Conservation (phyloP, 2,888 invertebrate species). For the Ormyrus labotus region DNA sequence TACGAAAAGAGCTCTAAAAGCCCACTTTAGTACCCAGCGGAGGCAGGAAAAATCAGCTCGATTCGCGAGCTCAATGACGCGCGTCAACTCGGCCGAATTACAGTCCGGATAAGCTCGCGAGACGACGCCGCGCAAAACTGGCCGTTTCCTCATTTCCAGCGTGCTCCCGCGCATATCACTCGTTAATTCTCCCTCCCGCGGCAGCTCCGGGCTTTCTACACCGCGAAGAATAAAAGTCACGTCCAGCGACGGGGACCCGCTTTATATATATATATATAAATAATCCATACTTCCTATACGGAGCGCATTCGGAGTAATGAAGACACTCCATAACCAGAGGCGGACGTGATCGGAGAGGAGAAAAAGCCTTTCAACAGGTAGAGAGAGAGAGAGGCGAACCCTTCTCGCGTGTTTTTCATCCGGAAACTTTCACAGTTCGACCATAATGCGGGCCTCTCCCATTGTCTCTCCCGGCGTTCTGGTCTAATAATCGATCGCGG, state of each 20-base stretch:
- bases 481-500: constrained; percentile 60
- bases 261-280: no score
- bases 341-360: not conserved
- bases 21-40: no score
- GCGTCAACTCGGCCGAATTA: constrained; percentile 19
- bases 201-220: not conserved
- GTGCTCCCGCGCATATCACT: not conserved
- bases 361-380: constrained; percentile 25
- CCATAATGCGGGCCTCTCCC: constrained; percentile 36
- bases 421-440: constrained; percentile 58
- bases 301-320: constrained; percentile 6
- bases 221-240: not conserved
- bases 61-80: constrained; percentile 27
- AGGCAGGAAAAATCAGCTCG: not conserved
- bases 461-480: constrained; percentile 59
- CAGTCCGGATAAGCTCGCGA: not conserved
- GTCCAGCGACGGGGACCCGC: no score
- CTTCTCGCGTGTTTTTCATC: constrained; percentile 43
- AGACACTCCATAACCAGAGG: not conserved
- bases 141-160: constrained; percentile 32
- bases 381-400: not conserved
- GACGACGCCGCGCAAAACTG: constrained; percentile 45
- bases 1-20: no score
- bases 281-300: no score
- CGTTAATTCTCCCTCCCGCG: not conserved